These are phyloP conservation scores for Dryobota labecula DNA, from an alignment of 2,888 invertebrate genomes.

Conservation along the genomic window DNA sequence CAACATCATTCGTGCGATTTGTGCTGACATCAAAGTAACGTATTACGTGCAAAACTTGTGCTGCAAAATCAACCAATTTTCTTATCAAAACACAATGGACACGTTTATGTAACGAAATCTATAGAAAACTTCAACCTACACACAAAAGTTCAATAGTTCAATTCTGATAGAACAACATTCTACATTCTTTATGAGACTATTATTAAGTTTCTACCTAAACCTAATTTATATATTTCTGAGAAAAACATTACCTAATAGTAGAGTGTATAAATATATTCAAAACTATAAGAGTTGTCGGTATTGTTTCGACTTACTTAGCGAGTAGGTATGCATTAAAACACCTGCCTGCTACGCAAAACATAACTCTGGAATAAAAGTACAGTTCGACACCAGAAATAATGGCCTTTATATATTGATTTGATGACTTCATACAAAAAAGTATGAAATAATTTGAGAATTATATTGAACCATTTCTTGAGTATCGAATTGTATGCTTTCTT, in stretches of 20 bases:
- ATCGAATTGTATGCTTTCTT: conserved; percentile 58
- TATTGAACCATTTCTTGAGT: conserved; percentile 45
- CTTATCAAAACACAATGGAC: conserved; percentile 36
- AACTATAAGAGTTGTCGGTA: conserved; percentile 42
- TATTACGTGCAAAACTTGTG: conserved; percentile 65
- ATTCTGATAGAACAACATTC: conserved; percentile 30
- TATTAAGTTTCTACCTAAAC: conserved; percentile 26
- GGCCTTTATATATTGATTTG: not conserved
- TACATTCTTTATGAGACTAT: conserved; percentile 36
- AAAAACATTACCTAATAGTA: conserved; percentile 37
- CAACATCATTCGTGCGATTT: conserved; percentile 64
- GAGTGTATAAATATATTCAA: conserved; percentile 31
- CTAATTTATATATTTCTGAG: conserved; percentile 28
- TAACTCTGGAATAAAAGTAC: conserved; percentile 54
- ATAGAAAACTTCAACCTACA: conserved; percentile 18
- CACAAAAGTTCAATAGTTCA: conserved; percentile 2
- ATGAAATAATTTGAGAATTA: not conserved
- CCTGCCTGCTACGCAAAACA: conserved; percentile 56
- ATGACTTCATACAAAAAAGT: not conserved
- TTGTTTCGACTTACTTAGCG: conserved; percentile 53
- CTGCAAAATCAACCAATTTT: conserved; percentile 51
- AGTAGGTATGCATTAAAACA: conserved; percentile 52
- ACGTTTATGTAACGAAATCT: conserved; percentile 16
- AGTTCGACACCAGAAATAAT: conserved; percentile 60
- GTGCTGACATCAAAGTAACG: conserved; percentile 63